A percentile compares a stretch with the other conserved stretches of the same genome.
Conservation (phyloP, 2,888 invertebrate species). For the Teleiodes luculella region DNA sequence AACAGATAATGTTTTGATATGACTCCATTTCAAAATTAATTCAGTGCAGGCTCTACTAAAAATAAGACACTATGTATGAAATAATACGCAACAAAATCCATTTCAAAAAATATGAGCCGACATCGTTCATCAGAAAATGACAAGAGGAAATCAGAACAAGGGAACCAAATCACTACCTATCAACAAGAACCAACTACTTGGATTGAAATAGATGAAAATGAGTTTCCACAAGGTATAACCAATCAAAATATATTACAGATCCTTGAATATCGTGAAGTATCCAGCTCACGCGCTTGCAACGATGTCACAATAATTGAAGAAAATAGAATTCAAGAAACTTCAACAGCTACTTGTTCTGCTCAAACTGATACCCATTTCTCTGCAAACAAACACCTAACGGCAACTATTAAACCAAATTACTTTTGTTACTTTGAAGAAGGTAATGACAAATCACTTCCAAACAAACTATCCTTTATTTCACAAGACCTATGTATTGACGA, state of each 20-base stretch:
- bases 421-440: background rate
- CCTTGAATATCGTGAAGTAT: background rate
- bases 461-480: background rate
- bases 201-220: background rate
- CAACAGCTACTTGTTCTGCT: background rate
- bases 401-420: background rate
- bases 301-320: background rate
- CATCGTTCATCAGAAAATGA: background rate
- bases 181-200: background rate
- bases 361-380: background rate
- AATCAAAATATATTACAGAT: background rate
- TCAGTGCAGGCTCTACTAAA: no score
- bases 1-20: no score
- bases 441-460: background rate
- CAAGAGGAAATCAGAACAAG: background rate
- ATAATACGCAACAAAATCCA: background rate
- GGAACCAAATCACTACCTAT: background rate
- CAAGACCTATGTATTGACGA: background rate
- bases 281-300: background rate
- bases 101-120: background rate
- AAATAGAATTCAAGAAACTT: background rate
- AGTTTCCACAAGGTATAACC: conserved; percentile 1
- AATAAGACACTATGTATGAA: no score
- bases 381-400: background rate
- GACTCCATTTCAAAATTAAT: no score